These are phyloP conservation scores for Pycnonotus jocosus DNA, from an alignment of 2,113 vertebrate genomes.

Conservation along the genomic window DNA sequence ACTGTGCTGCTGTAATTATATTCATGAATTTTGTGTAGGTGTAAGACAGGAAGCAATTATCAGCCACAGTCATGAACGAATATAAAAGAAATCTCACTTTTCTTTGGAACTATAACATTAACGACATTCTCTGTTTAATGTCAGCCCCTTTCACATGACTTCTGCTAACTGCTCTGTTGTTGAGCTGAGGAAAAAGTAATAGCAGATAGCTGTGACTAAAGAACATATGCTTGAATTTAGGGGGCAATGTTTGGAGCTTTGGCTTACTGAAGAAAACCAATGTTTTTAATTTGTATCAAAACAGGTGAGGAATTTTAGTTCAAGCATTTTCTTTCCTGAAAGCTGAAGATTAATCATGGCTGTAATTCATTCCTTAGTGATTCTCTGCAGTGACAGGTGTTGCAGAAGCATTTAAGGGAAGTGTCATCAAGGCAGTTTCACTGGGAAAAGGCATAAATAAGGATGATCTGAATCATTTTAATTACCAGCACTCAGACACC, in stretches of 20 bases:
- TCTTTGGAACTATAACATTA: slow-evolving; percentile 47
- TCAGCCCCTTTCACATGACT: slow-evolving; percentile 14
- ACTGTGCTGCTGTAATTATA: slow-evolving; percentile 49
- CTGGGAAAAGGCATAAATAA: not conserved
- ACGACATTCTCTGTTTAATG: slow-evolving; percentile 29
- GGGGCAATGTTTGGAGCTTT: not conserved
- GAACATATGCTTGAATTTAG: not conserved
- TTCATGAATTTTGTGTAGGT: slow-evolving; percentile 70
- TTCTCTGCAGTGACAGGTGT: not conserved
- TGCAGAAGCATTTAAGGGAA: not conserved
- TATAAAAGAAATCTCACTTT: slow-evolving; percentile 56
- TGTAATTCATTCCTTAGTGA: not conserved
- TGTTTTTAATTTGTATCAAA: not conserved
- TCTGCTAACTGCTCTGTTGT: slow-evolving; percentile 4
- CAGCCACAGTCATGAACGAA: not conserved
- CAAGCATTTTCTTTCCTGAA: not conserved
- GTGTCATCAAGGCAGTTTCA: not conserved
- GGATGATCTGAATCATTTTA: not conserved
- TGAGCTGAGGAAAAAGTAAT: not conserved
- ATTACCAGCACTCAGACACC: not conserved
- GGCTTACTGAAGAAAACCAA: not conserved
- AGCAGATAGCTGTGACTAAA: not conserved
- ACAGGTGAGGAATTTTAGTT: not conserved
- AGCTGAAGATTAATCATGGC: not conserved
- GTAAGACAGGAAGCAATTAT: slow-evolving; percentile 72